Base-by-base conservation (phyloP, 2,113 vertebrate species). In the Scophthalmus maximus region DNA sequence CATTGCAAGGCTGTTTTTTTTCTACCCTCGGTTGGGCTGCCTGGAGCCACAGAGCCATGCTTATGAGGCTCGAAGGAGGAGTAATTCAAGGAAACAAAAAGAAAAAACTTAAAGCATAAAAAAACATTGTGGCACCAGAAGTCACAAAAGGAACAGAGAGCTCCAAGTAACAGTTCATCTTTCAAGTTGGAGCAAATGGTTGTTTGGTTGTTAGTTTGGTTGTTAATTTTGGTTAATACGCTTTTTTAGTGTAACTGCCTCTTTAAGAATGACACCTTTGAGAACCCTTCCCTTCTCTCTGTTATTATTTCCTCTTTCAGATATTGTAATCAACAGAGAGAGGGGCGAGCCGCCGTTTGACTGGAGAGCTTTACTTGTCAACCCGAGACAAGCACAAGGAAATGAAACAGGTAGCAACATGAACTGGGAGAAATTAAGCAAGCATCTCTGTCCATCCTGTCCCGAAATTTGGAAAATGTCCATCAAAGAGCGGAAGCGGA, bases 1-100 rank as follows among this genome's bases (percentile, higher is more conserved):
- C 97, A 98, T 98, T 98, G 97, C 97, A 98, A 98, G 97, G 97
- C 97, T 98, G 96, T 96, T 97, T 95, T 95, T n/a, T 93, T 94
- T 94, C 93, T 94, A 93, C 93, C 94, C 94, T 93, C 92, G 81
- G 93, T 89, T 93, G 93, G 93, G 93, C 94, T 93, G 91, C 92
- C 92, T 91, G 92, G 93, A 95, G 92, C 93, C 94, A 93, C 92
- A 89, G 93, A 95, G 93, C 93, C 93, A 89, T 93, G 89, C 89
- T 92, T 93, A 91, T 90, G 92, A 93, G 92, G 93, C 94, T 94
- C 93, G 63, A 89, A 93, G 90, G 93, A 94, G 92, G 89, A 94
- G 93, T 90, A 92, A 92, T 89, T 91, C 79, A 88, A 93, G 89
- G 89, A 94, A 93, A 93, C 57, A 82, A 92, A 85, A 79, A 75